phyloP scores from a whole-genome alignment of 30 jellyfish, hydroid and myxozoan genomes.

The Haliclystus octoradiatus region DNA sequence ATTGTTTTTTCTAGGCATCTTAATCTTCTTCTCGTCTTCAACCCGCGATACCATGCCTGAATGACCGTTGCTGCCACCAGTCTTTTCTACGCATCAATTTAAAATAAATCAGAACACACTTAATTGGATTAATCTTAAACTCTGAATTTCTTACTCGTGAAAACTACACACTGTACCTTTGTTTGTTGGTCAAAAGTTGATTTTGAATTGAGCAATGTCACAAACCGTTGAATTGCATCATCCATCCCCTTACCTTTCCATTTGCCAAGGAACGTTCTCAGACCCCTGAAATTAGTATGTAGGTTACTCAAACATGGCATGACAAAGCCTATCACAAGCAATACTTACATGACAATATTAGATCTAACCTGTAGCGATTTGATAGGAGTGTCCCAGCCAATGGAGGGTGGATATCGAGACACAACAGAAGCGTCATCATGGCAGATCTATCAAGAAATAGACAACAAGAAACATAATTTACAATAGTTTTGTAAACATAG shows the following conservation, averaged over 20 bases:
- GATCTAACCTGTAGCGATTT: constrained; percentile 55
- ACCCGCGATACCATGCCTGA: neutral
- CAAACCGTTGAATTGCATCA: constrained; percentile 22
- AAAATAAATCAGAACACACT: too few species aligned
- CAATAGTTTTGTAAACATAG: too few species aligned
- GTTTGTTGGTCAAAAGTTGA: constrained; percentile 40
- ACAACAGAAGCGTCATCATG: constrained; percentile 33
- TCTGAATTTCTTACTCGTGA: too few species aligned
- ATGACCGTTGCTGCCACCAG: neutral
- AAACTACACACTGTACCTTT: too few species aligned
- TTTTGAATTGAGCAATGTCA: constrained; percentile 27
- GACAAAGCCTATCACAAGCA: too few species aligned
- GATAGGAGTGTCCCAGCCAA: constrained; percentile 49
- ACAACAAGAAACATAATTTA: neutral
- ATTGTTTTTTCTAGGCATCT: neutral
- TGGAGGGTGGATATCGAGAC: constrained; percentile 50
- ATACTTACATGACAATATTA: too few species aligned
- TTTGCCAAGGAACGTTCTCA: constrained; percentile 24
- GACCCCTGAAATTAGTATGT: constrained; percentile 45
- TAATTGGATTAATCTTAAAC: too few species aligned
- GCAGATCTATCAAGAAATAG: constrained; percentile 27
- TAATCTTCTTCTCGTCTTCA: neutral
- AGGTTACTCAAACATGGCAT: too few species aligned
- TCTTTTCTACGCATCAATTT: neutral
- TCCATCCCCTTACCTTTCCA: constrained; percentile 60